These are phyloP conservation scores for Philereme transversata DNA, from an alignment of 2,888 invertebrate genomes.

Conservation along the genomic window DNA sequence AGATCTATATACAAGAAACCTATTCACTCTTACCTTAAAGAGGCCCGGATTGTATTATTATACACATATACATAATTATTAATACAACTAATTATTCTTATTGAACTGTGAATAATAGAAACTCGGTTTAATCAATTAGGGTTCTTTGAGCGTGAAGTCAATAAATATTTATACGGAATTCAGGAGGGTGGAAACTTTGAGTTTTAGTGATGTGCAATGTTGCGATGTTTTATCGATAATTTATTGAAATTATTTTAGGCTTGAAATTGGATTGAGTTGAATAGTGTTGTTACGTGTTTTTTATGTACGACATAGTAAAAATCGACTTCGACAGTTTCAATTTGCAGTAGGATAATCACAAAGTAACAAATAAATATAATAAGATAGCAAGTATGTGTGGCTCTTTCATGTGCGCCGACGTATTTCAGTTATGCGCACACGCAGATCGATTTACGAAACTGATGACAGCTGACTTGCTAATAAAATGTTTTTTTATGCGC, in stretches of 20 bases:
- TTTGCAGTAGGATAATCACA: too few species aligned
- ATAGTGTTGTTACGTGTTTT: too few species aligned
- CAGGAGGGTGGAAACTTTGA: constrained; percentile 46
- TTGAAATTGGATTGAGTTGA: too few species aligned
- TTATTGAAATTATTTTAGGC: background rate
- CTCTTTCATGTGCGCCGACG: constrained; percentile 19
- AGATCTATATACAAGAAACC: too few species aligned
- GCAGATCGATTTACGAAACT: constrained; percentile 20
- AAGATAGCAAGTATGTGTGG: background rate
- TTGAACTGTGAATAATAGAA: constrained; percentile 5
- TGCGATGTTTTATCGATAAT: background rate
- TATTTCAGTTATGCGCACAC: constrained; percentile 17
- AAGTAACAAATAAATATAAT: too few species aligned
- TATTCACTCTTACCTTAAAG: too few species aligned
- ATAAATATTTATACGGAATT: constrained; percentile 60
- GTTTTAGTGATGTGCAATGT: constrained; percentile 45
- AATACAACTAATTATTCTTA: constrained; percentile 12
- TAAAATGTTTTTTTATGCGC: constrained; percentile 17
- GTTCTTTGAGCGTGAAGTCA: constrained; percentile 51
- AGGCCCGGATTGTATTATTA: too few species aligned
- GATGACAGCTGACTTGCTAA: constrained; percentile 12
- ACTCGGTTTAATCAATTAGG: constrained; percentile 52
- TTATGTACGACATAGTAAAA: too few species aligned
- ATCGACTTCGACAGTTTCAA: too few species aligned
- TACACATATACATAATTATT: too few species aligned